These are phyloP conservation scores for Tetheella fluctuosa DNA, from an alignment of 2,888 invertebrate genomes.

Conservation along the genomic window DNA sequence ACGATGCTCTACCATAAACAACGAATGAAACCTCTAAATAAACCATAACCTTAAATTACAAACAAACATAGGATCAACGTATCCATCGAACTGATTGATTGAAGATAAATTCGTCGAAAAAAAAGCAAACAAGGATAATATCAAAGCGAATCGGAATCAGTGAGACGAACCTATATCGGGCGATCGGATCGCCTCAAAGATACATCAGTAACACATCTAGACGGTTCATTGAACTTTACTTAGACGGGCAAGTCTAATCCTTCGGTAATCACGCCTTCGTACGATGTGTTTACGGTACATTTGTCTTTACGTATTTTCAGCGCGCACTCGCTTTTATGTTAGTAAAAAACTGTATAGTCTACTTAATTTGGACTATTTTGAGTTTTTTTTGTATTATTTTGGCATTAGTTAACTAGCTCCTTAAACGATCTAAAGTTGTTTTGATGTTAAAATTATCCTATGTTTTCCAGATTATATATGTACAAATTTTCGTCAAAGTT, in stretches of 20 bases:
- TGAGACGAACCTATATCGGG: slow-evolving; percentile 35
- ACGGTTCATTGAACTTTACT: slow-evolving; percentile 48
- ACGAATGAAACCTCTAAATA: background rate
- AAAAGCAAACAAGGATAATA: slow-evolving; percentile 31
- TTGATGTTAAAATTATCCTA: too few species aligned
- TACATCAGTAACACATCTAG: slow-evolving; percentile 42
- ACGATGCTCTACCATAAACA: background rate
- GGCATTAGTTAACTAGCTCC: background rate
- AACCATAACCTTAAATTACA: background rate
- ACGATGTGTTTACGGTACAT: slow-evolving; percentile 39
- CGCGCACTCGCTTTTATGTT: background rate
- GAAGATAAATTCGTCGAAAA: slow-evolving; percentile 42
- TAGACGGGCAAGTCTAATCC: slow-evolving; percentile 41
- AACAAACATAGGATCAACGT: slow-evolving; percentile 9
- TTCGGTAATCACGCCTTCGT: slow-evolving; percentile 43
- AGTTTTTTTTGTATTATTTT: background rate
- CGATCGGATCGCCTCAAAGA: slow-evolving; percentile 39
- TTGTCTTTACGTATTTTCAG: slow-evolving; percentile 35
- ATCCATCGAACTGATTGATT: slow-evolving; percentile 39
- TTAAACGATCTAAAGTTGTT: too few species aligned
- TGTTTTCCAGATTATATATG: too few species aligned
- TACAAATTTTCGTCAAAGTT: too few species aligned
- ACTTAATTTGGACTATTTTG: background rate
- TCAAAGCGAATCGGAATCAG: slow-evolving; percentile 45
- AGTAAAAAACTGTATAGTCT: background rate